phyloP scores from a whole-genome alignment of 1,140 invertebrate genomes.

The Sitophilus oryzae region DNA sequence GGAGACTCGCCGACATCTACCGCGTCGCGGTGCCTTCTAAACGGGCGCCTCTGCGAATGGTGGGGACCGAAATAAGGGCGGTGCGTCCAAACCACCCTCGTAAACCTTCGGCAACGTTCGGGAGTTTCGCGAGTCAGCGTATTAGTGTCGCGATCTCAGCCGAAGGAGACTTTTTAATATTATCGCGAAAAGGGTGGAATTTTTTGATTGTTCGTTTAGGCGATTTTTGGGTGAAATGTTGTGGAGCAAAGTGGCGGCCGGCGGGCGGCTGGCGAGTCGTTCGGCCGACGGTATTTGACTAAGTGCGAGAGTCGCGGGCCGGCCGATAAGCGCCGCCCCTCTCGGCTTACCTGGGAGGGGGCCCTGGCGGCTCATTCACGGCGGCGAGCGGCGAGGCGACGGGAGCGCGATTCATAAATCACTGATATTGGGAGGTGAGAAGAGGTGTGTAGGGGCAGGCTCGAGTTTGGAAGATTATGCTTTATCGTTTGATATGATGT shows the following conservation, averaged over 20 bases:
- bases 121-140: slow-evolving; percentile 28
- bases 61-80: slow-evolving; percentile 42
- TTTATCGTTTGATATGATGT: too few species aligned
- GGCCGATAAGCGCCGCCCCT: slow-evolving; percentile 38
- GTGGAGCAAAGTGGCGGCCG: too few species aligned
- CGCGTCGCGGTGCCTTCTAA: slow-evolving; percentile 44
- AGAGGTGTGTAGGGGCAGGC: too few species aligned
- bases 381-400: slow-evolving; percentile 18
- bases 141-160: slow-evolving; percentile 16
- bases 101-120: slow-evolving; percentile 34
- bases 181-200: slow-evolving; percentile 13
- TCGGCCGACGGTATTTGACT: slow-evolving; percentile 41
- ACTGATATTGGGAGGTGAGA: slow-evolving; percentile 36
- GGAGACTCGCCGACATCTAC: slow-evolving; percentile 36
- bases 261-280: slow-evolving; percentile 13
- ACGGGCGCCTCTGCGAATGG: slow-evolving; percentile 32
- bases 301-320: slow-evolving; percentile 37
- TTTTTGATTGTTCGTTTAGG: slow-evolving; percentile 9
- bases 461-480: too few species aligned
- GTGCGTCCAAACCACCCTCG: slow-evolving; percentile 41
- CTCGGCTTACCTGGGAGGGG: slow-evolving; percentile 38
- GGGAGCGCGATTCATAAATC: slow-evolving; percentile 42
- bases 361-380: slow-evolving; percentile 35
- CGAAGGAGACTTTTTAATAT: too few species aligned
- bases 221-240: not conserved